Base-by-base conservation (phyloP, 2,888 invertebrate species). In the Fragum fragum region DNA sequence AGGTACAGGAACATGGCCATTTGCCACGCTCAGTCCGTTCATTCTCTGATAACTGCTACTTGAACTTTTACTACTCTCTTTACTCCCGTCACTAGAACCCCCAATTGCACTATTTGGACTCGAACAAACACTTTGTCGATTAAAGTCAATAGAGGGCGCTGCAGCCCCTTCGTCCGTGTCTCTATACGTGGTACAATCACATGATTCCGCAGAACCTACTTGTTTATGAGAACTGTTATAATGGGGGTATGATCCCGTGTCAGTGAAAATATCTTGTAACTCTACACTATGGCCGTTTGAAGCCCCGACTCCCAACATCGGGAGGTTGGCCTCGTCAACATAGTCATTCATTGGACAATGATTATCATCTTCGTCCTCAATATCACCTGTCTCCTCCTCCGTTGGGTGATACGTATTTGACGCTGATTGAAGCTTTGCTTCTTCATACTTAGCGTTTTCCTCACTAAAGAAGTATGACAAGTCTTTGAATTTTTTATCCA, bases 401-500 rank as follows among this genome's bases (percentile, higher is more conserved):
- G 66, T 72, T 21, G 61, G 66, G 32, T 77, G 55, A 23, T 78
- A 80, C 68, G 74, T 73, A 29, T 79, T 81, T 1, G 68, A 69
- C 16, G 79, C 66, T 21, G 78, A 77, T 7, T 59, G 63, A 18
- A 79, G 83, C 53, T 87, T 86, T 21, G 85, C 81, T 28, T 87
- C 87, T 28, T 85, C 87, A 59, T 86, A 83, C 52, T 87, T 86
- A 23, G 71, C 79, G 39, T 89, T 90, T 53, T 90, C 91, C 47
- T 90, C 92, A 86, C 89, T 92, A 78, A 91, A 91, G 88, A 91
- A 97, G 92, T 96, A 97, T 61, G 97, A 96, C 73, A 96, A 95
- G 87, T 95, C 94, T 87, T 95, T 94, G 96, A 97, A 95, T 95
- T 95, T 82, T 95, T 95, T 87, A 96, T 96, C 95, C 84, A 97